Base-by-base conservation (phyloP, 2,797 vertebrate species). In the Lithobates sylvaticus region DNA sequence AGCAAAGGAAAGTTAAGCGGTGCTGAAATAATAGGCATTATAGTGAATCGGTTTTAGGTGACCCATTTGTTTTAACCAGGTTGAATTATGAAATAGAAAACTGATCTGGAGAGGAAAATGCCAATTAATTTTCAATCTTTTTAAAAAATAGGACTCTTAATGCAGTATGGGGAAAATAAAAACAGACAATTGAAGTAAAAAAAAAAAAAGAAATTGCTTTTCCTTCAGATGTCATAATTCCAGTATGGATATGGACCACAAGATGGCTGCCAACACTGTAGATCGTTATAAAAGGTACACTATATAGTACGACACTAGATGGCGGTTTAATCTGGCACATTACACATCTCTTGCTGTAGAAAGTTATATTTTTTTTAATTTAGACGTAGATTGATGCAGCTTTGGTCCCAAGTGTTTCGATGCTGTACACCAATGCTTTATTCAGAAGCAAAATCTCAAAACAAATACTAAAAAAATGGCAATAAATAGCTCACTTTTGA, bases 381-480 rank as follows among this genome's bases (percentile, higher is more conserved):
- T 74, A 64, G 36, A 84, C 16, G 72, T 29, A 15, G 80, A 82
- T 54, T 71, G 50, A 84, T 72, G 83, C 77, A 67, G 76, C 91
- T 92, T 93, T 94, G 93, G 93, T 94, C 93, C 92, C 92, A 92
- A 87, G 85, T 44, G 1, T 84, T 50, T 47, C 65, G 50, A 83
- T 84, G 78, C 88, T 89, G 88, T 87, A 86, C 0, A 34, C 86
- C 87, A 84, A 91, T 84, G 44, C 23, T 84, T 84, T 71, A 58
- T 84, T 73, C 23, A 74, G 50, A 77, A 71, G 64, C 64, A 39
- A 26, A 84, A 72, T 5, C 34, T 72, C 68, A 78, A 84, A 47
- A 84, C 54, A 58, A 32, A 32, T 39, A 61, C 34, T 23, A 34
- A 71, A 34, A 70, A 71, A 78, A 71, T 78, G 54, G 69, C 69